Conservation (phyloP, 2,888 invertebrate species). For the Lypha dubia region DNA sequence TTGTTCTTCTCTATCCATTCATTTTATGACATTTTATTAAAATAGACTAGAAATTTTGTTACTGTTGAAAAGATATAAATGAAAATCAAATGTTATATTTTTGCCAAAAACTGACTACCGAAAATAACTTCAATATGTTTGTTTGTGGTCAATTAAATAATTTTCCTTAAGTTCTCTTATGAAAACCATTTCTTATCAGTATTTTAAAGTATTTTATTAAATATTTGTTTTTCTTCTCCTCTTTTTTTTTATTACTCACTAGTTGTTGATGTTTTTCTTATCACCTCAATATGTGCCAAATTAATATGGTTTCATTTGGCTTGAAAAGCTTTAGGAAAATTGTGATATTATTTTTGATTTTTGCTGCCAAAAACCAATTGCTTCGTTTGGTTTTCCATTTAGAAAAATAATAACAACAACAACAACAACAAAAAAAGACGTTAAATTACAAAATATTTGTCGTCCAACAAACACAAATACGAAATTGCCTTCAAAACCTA, state of each 20-base stretch:
- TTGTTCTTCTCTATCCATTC: conserved; percentile 1
- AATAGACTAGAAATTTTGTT: background rate
- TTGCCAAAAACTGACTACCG: conserved; percentile 25
- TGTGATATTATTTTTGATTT: conserved; percentile 54
- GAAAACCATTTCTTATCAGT: conserved; percentile 39
- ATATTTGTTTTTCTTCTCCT: background rate
- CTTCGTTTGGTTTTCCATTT: conserved; percentile 35
- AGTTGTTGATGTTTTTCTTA: conserved; percentile 58
- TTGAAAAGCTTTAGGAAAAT: conserved; percentile 38
- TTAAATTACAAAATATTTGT: conserved; percentile 64
- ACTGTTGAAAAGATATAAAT: background rate
- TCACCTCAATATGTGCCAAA: conserved; percentile 69
- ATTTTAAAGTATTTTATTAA: background rate
- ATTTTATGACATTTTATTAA: background rate
- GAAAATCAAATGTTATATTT: conserved; percentile 16
- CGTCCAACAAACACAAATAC: conserved; percentile 43
- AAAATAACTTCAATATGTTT: conserved; percentile 46
- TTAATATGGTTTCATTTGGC: conserved; percentile 65
- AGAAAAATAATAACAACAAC: too few relatives aligned
- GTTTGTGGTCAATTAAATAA: conserved; percentile 63
- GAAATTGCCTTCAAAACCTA: conserved; percentile 45
- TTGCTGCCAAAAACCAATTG: conserved; percentile 62
- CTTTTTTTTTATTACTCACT: background rate
- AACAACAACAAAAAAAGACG: conserved; percentile 41
- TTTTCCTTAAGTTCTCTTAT: background rate